Evolutionary conservation across 2,888 invertebrate genomes (phyloP).

Genomic region (Drosophila barbarae): DNA sequence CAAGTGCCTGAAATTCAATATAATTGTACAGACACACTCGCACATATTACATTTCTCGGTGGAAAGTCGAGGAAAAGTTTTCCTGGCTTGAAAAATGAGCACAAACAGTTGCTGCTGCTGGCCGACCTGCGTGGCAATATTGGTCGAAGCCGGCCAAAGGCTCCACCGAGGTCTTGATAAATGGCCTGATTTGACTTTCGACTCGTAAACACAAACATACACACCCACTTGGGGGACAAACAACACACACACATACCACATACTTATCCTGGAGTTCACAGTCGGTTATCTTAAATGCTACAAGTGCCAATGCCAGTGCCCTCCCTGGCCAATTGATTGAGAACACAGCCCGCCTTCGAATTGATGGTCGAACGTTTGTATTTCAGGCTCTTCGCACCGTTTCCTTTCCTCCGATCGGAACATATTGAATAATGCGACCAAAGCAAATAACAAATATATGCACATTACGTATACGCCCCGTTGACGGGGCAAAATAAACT

Average conservation of each 20-base stretch:
- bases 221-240: constrained; percentile 13
- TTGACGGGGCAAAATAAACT: constrained; percentile 19
- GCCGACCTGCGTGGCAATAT: constrained; percentile 47
- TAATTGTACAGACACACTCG: constrained; percentile 9
- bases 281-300: constrained; percentile 49
- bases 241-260: constrained; percentile 6
- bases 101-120: constrained; percentile 31
- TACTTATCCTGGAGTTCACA: constrained; percentile 3
- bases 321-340: constrained; percentile 26
- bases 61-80: constrained; percentile 15
- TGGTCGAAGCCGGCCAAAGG: constrained; percentile 17
- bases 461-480: constrained; percentile 19
- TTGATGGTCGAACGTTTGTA: constrained; percentile 45
- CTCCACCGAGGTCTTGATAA: constrained; percentile 50
- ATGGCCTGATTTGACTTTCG: constrained; percentile 57
- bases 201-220: constrained; percentile 38
- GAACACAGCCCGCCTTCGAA: constrained; percentile 38
- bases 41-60: constrained; percentile 6
- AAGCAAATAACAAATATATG: constrained; percentile 35
- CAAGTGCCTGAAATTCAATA: constrained; percentile 54
- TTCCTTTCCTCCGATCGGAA: constrained; percentile 24
- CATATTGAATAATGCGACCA: constrained; percentile 57
- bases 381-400: constrained; percentile 35
- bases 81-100: constrained; percentile 51
- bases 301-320: constrained; percentile 46